These are phyloP conservation scores for Drosophila koepferae DNA, from an alignment of 2,888 invertebrate genomes.

Conservation along the genomic window DNA sequence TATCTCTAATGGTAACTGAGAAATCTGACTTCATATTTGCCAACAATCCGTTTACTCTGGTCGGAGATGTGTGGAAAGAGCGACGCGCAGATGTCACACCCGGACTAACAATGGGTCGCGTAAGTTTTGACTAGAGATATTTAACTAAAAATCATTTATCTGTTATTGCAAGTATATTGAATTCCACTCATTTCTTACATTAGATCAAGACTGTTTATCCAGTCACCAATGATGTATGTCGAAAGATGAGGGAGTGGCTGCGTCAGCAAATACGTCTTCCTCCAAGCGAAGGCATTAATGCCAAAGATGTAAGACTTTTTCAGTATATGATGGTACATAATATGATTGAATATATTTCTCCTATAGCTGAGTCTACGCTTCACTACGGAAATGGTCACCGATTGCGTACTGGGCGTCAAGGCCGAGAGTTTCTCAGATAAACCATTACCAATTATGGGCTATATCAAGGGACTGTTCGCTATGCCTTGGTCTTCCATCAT, in stretches of 20 bases:
- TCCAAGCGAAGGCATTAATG: conserved; percentile 83
- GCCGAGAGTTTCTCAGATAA: conserved; percentile 83
- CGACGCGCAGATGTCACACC: conserved; percentile 86
- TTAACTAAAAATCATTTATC: too few species aligned
- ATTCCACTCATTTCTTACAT: background rate
- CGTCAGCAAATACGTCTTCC: conserved; percentile 71
- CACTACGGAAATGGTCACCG: conserved; percentile 85
- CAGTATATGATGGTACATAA: background rate
- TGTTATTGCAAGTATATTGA: too few species aligned
- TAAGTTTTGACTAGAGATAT: conserved; percentile 53
- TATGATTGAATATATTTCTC: background rate
- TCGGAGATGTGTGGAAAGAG: conserved; percentile 86
- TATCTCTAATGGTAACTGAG: conserved; percentile 75
- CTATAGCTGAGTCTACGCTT: conserved; percentile 81
- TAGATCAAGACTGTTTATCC: conserved; percentile 86
- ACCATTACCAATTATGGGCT: conserved; percentile 21
- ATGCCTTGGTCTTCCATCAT: conserved; percentile 29
- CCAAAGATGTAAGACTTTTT: conserved; percentile 81
- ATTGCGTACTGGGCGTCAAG: conserved; percentile 85
- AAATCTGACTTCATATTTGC: conserved; percentile 85
- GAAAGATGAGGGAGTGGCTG: conserved; percentile 84
- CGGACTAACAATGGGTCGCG: conserved; percentile 86
- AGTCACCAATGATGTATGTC: conserved; percentile 85
- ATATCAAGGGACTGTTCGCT: background rate
- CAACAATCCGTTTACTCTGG: conserved; percentile 85